phyloP scores from a whole-genome alignment of 2,888 invertebrate genomes.

The Aricia artaxerxes region DNA sequence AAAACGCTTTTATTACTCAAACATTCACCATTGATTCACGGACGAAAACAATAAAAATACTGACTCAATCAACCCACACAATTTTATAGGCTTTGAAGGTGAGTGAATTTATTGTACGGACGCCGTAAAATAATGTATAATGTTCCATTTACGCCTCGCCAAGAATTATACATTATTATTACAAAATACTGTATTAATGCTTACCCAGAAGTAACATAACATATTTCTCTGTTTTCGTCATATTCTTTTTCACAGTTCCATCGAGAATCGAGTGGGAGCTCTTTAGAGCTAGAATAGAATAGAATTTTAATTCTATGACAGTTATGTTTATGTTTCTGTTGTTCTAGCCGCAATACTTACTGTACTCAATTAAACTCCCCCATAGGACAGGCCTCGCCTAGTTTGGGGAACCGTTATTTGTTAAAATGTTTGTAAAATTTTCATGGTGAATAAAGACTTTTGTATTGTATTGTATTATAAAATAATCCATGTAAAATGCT shows the following conservation, averaged over 20 bases:
- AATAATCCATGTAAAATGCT: no score
- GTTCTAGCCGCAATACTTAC: no score
- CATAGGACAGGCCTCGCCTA: no score
- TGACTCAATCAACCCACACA: slow-evolving; percentile 77
- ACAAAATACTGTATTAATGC: neutral
- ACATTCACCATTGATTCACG: slow-evolving; percentile 79
- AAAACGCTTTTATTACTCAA: slow-evolving; percentile 77
- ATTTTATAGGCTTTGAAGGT: slow-evolving; percentile 74
- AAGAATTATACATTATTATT: slow-evolving; percentile 40
- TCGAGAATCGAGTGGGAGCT: neutral
- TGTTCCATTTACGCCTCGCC: slow-evolving; percentile 69
- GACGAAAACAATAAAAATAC: slow-evolving; percentile 78
- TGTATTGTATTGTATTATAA: no score
- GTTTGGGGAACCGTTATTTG: no score
- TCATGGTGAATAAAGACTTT: no score
- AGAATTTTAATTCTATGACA: no score
- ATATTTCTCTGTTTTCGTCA: neutral
- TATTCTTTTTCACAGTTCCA: neutral
- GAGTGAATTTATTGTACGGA: slow-evolving; percentile 71
- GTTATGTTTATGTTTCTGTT: no score
- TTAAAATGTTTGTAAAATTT: no score
- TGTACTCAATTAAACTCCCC: no score
- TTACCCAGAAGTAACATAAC: neutral
- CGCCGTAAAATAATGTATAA: slow-evolving; percentile 59
- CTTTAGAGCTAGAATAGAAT: no score